Base-by-base conservation (phyloP, 2,888 invertebrate genomes). In the Drosophila dives region DNA sequence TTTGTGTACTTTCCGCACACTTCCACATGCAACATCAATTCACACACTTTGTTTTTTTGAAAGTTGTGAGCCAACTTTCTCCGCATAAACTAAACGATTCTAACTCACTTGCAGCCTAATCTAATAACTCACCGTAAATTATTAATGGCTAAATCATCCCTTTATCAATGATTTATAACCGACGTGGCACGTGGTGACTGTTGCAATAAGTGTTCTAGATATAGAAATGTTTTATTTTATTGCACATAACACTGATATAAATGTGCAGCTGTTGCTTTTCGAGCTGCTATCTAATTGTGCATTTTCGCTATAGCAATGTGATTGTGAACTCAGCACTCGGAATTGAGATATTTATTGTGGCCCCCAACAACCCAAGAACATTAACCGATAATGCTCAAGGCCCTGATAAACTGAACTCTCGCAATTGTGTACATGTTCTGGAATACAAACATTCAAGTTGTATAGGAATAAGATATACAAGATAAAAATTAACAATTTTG, bases 11-110 rank as follows among this genome's bases (percentile, higher is more conserved):
- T 66, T 64, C 54, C 58, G 51, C 56, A 15, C 36, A 81, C 64
- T 79, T 79, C 82, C 79, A 67, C 82, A 61, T 78, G 78, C 66
- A 72, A 66, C 71, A 42, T 45, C 34, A 51, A 72, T 77, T 68
- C 66, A 61, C 61, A 77, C 45, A 45, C 72, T 72, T 72, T 40
- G 33, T 34, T 64, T 49, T 12, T 17, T 17, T 33, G 36, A 67
- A 62, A 65, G 65, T 38, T 63, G 38, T 23, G 33, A 10, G 23
- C 36, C 34, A 45, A 26, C 23, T 77, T 80, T 77, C 80, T 58
- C 56, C 23, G 34, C 20, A 8, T n/a, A 2, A 10, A 6, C 23
- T 15, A 40, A 38, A 2, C n/a, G n/a, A 51, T 77, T 71, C 60
- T 77, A 15, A 38, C 45, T 56, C 26, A 11, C 36, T 53, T 7